Conservation (phyloP, 2,888 invertebrate genomes). For the Cenopis cana region DNA sequence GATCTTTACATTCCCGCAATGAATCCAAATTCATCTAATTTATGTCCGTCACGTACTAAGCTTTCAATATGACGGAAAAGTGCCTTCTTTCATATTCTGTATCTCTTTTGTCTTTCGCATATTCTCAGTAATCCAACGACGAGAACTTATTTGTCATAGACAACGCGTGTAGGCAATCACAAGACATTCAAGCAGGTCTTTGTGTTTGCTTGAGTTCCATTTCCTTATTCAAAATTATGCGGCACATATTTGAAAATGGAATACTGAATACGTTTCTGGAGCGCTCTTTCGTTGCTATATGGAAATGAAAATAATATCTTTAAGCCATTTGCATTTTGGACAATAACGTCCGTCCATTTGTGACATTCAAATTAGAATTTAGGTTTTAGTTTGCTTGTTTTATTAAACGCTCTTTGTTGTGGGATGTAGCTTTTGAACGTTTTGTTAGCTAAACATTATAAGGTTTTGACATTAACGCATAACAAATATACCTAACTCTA, state of each 20-base stretch:
- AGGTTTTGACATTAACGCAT: background rate
- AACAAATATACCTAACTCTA: too few species aligned
- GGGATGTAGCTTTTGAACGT: conserved; percentile 20
- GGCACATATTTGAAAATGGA: conserved; percentile 67
- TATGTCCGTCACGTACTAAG: conserved; percentile 39
- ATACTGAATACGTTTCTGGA: conserved; percentile 61
- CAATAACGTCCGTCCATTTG: conserved; percentile 45
- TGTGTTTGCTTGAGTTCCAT: conserved; percentile 69
- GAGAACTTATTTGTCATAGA: conserved; percentile 72
- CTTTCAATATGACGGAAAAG: conserved; percentile 52
- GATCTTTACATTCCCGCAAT: conserved; percentile 3
- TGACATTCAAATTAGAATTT: conserved; percentile 45
- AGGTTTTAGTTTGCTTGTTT: conserved; percentile 44
- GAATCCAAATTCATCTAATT: conserved; percentile 28
- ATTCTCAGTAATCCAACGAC: conserved; percentile 71
- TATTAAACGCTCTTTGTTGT: conserved; percentile 42
- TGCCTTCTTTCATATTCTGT: conserved; percentile 63
- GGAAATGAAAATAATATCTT: conserved; percentile 62
- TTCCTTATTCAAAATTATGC: conserved; percentile 76
- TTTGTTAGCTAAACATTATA: background rate
- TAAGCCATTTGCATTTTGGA: conserved; percentile 61
- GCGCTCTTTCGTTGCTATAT: conserved; percentile 59
- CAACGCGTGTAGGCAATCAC: conserved; percentile 68
- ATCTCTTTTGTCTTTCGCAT: conserved; percentile 67
- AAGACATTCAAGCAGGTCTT: conserved; percentile 69